Conservation (phyloP, 2,888 invertebrate genomes). For the Caenorhabditis plicata region DNA sequence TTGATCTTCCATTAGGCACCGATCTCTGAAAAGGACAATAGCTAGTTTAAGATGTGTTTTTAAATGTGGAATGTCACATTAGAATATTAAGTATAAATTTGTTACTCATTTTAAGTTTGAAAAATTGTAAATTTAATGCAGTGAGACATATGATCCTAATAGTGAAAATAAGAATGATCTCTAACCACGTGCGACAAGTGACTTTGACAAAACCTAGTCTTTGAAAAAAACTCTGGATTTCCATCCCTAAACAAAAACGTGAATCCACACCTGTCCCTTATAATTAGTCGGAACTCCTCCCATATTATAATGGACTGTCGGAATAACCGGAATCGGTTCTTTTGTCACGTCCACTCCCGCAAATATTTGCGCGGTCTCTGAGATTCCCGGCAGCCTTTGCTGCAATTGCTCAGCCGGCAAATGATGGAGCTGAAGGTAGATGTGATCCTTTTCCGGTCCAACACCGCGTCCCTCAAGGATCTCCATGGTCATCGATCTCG, state of each 20-base stretch:
- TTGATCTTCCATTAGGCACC: no score
- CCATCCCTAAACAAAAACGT: slow-evolving; percentile 42
- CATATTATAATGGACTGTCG: slow-evolving; percentile 99
- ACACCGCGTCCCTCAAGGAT: slow-evolving; percentile 79
- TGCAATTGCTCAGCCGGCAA: slow-evolving; percentile 88
- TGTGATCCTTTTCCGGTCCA: slow-evolving; percentile 78
- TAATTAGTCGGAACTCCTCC: slow-evolving; percentile 98
- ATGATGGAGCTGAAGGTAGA: slow-evolving; percentile 81
- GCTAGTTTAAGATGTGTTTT: no score
- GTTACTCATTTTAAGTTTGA: no score
- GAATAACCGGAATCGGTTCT: slow-evolving; percentile 95
- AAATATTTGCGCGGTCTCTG: slow-evolving; percentile 98
- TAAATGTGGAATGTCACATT: no score
- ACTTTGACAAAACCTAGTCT: no score
- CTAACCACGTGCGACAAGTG: no score
- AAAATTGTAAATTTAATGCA: no score
- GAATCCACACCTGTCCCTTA: slow-evolving; percentile 87
- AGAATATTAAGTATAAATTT: no score
- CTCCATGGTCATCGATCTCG: slow-evolving; percentile 94
- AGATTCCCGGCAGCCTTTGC: slow-evolving; percentile 77
- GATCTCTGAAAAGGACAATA: no score
- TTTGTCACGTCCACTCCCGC: slow-evolving; percentile 97
- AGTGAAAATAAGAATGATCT: no score
- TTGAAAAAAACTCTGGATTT: not conserved
- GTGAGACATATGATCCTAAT: no score